Base-by-base conservation (phyloP, 2,888 invertebrate genomes). In the Nomada goodeniana region DNA sequence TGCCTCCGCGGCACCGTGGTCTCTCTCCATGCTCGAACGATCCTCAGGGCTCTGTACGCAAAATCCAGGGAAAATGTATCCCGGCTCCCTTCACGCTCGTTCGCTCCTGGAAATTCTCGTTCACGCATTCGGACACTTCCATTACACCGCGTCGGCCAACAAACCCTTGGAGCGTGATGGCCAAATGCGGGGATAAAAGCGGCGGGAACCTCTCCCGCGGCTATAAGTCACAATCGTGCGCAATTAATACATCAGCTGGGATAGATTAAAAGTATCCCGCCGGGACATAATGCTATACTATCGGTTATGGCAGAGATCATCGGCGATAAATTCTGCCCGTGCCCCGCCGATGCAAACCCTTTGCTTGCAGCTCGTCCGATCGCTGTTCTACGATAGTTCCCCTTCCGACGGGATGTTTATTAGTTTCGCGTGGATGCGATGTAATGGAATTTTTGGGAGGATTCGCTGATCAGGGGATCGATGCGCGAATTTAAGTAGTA, bases 21-120 rank as follows among this genome's bases (percentile, higher is more conserved):
- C 60, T 77, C 68, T 70, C 76, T 72, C 59, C 69, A 52, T 72
- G 76, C 75, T 75, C 68, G 61, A 64, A 50, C 50, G 71, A 53
- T 75, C 68, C 64, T 72, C 47, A 18, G 50, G 59, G 69, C 70
- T 55, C 73, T 15, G 20, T 9, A 26, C 29, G 47, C 53, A 60
- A 67, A 26, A 63, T 71, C 67, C 29, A n/a, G 29, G 42, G 70
- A 53, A 65, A 82, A 52, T 60, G 44, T 60, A 65, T 50, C 18
- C 26, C 57, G 18, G 29, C n/a, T 20, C 26, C 59, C 44, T 73
- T 73, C 65, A 64, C 60, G 76, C 61, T 71, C 52, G 72, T 77
- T 68, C 72, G 60, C 61, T 73, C 64, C 44, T 72, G 81, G 61
- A 80, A 76, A 74, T 81, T 79, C 74, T 70, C 74, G 71, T 77